These are phyloP conservation scores for Penaeus chinensis DNA, from an alignment of 1,140 invertebrate species.

Conservation along the genomic window DNA sequence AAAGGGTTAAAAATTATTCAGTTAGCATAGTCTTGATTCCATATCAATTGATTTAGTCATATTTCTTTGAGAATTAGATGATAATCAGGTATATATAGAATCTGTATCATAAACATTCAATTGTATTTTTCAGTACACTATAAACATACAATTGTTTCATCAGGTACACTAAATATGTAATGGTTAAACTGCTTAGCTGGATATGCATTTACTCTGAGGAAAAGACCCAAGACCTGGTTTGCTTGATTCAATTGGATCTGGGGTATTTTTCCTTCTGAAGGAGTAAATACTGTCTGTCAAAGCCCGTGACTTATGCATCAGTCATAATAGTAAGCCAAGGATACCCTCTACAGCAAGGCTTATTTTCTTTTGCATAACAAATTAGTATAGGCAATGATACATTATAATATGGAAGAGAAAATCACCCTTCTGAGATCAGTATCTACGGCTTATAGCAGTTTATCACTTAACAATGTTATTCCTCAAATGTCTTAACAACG, in stretches of 20 bases:
- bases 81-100: conserved; percentile 35
- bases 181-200: conserved; percentile 43
- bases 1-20: conserved; percentile 39
- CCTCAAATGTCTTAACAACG: conserved; percentile 34
- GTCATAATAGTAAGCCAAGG: conserved; percentile 7
- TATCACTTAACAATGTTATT: conserved; percentile 27
- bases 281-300: too few species aligned
- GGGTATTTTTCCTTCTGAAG: too few species aligned
- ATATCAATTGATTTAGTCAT: conserved; percentile 24
- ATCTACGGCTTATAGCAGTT: conserved; percentile 39
- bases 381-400: conserved; percentile 16
- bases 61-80: conserved; percentile 7
- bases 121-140: conserved; percentile 21
- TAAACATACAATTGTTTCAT: conserved; percentile 21
- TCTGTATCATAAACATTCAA: conserved; percentile 27
- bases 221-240: too few species aligned
- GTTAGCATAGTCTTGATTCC: conserved; percentile 30
- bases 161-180: conserved; percentile 11
- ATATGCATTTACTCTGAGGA: conserved; percentile 29
- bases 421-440: conserved; percentile 24
- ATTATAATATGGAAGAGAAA: conserved; percentile 19
- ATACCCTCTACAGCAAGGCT: background rate
- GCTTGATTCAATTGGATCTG: too few species aligned
- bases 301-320: too few species aligned
- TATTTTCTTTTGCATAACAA: conserved; percentile 14